Percentiles rank a stretch among this genome's conserved stretches.
These are phyloP conservation scores for Phyllostomus discolor DNA, from an alignment of 2,113 vertebrate genomes.

Conservation along the genomic window DNA sequence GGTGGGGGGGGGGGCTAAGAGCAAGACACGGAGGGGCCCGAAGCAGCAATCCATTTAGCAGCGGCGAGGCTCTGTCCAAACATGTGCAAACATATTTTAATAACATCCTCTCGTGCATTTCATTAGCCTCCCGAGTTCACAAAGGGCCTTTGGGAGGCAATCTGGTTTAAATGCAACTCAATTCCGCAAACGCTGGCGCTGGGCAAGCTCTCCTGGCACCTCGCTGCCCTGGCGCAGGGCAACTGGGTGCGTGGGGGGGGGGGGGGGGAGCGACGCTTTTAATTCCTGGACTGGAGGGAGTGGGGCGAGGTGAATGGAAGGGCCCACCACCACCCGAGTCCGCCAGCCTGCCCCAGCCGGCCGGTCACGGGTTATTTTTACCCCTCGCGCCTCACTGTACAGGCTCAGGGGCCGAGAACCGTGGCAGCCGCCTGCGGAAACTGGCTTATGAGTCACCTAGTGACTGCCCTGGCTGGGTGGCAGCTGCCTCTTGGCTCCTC, in stretches of 20 bases:
- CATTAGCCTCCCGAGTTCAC: constrained; percentile 26
- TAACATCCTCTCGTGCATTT: background rate
- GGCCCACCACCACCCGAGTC: constrained; percentile 1
- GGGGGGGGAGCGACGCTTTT: background rate
- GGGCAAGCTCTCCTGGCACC: constrained; percentile 30
- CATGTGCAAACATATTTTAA: constrained; percentile 28
- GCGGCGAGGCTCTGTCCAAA: background rate
- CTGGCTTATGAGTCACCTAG: constrained; percentile 51
- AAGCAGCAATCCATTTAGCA: background rate
- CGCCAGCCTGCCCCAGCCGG: background rate
- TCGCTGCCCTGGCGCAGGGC: background rate
- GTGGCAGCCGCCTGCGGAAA: constrained; percentile 54
- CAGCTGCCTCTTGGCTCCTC: background rate
- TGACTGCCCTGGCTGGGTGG: background rate
- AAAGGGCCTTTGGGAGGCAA: constrained; percentile 40
- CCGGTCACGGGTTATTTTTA: constrained; percentile 53
- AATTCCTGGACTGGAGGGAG: background rate
- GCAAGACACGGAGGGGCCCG: accelerated
- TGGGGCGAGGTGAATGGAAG: background rate
- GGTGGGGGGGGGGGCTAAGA: too few species aligned
- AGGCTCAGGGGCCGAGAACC: background rate
- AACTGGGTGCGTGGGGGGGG: background rate
- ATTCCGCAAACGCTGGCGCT: background rate
- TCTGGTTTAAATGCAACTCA: background rate
- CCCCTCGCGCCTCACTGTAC: constrained; percentile 19